phyloP scores from a whole-genome alignment of 2,888 invertebrate species.

The Nowickia ferox region DNA sequence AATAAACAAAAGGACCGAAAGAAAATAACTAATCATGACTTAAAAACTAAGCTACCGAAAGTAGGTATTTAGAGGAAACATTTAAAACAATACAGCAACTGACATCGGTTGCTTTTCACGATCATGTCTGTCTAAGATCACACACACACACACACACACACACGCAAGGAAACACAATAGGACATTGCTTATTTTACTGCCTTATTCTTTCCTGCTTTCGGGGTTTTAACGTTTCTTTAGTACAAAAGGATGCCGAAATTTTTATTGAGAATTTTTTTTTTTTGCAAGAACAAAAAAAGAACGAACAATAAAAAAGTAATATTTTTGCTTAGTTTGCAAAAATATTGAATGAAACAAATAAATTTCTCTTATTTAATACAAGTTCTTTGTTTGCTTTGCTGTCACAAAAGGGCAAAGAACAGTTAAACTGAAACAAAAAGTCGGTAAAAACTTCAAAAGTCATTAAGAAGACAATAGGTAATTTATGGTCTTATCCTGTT shows the following conservation, averaged over 20 bases:
- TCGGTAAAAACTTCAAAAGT: slow-evolving; percentile 60
- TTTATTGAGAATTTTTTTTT: slow-evolving; percentile 64
- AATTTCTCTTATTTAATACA: slow-evolving; percentile 54
- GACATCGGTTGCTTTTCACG: slow-evolving; percentile 31
- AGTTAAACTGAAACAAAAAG: slow-evolving; percentile 63
- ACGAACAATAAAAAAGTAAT: slow-evolving; percentile 45
- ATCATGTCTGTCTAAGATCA: slow-evolving; percentile 10
- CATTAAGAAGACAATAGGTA: slow-evolving; percentile 40
- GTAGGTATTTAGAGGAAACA: slow-evolving; percentile 16
- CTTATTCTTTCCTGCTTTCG: neutral
- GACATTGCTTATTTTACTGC: neutral
- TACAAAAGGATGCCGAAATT: slow-evolving; percentile 58
- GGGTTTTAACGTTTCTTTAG: neutral
- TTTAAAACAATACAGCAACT: slow-evolving; percentile 36
- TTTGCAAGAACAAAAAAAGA: slow-evolving; percentile 9
- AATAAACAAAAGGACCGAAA: slow-evolving; percentile 20
- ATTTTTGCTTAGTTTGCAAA: slow-evolving; percentile 63
- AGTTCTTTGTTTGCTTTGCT: slow-evolving; percentile 43
- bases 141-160: neutral
- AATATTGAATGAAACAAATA: slow-evolving; percentile 67
- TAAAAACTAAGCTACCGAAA: slow-evolving; percentile 63
- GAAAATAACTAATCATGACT: slow-evolving; percentile 65
- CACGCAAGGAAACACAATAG: neutral
- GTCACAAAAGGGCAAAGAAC: slow-evolving; percentile 59
- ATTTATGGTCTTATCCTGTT: slow-evolving; percentile 63